A percentile compares a stretch with the other conserved stretches of the same genome.
Evolutionary conservation across 2,888 invertebrate species (phyloP).

Genomic region (Apotomis turbidana): DNA sequence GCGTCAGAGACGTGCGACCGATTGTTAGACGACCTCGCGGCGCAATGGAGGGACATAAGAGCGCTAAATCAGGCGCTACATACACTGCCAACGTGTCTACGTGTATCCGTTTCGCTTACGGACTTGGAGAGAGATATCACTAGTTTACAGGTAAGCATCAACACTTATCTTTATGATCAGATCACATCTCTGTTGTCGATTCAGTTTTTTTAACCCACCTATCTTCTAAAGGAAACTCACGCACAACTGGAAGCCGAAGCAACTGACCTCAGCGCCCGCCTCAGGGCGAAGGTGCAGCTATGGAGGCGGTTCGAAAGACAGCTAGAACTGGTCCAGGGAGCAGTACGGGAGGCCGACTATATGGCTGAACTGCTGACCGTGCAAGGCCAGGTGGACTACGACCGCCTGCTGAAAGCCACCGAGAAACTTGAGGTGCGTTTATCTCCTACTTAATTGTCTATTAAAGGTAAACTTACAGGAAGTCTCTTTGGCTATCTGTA

Average conservation of each 20-base stretch:
- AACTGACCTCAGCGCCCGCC: constrained; percentile 85
- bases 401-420: constrained; percentile 91
- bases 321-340: constrained; percentile 90
- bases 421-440: constrained; percentile 91
- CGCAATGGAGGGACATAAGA: constrained; percentile 91
- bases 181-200: not conserved
- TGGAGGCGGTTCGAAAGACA: constrained; percentile 92
- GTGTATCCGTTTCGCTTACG: constrained; percentile 90
- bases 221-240: constrained; percentile 85
- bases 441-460: not conserved
- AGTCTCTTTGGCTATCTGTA: too few relatives aligned
- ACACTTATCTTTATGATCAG: not conserved
- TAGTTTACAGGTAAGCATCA: constrained; percentile 72
- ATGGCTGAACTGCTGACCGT: constrained; percentile 94
- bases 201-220: not conserved
- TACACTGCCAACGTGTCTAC: constrained; percentile 89
- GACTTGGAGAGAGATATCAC: constrained; percentile 91
- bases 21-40: constrained; percentile 87
- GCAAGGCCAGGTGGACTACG: constrained; percentile 93
- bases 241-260: constrained; percentile 88
- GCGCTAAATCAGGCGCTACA: constrained; percentile 89
- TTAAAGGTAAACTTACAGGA: too few relatives aligned
- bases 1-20: constrained; percentile 89
- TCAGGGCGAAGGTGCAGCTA: constrained; percentile 86
- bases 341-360: constrained; percentile 93